Percentiles rank a stretch among this genome's conserved stretches.
Evolutionary conservation across 2,888 invertebrate species (phyloP).

Genomic region (Tinea semifulvella): DNA sequence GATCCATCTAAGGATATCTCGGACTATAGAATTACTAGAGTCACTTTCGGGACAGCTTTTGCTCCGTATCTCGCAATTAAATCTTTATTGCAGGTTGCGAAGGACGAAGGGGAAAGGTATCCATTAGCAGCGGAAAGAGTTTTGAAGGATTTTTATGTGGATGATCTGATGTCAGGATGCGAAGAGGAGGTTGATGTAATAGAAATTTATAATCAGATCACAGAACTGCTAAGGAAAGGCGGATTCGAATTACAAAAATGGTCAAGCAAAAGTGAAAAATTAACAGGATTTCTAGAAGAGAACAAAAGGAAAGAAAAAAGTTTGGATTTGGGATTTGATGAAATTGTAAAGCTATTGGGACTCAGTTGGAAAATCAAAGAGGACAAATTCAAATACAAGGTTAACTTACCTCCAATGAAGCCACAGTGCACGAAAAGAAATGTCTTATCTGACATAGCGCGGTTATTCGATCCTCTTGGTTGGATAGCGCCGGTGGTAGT

Average conservation of each 20-base stretch:
- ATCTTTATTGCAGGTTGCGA: conserved; percentile 17
- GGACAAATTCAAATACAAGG: conserved; percentile 21
- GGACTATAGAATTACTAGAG: conserved; percentile 18
- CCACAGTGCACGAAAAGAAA: conserved; percentile 20
- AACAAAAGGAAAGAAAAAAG: conserved; percentile 7
- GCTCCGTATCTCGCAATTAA: conserved; percentile 22
- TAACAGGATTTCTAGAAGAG: not conserved
- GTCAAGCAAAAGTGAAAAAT: conserved; percentile 6
- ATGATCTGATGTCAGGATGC: conserved; percentile 12
- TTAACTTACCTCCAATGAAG: conserved; percentile 16
- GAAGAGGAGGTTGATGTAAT: conserved; percentile 1
- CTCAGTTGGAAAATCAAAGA: conserved; percentile 22
- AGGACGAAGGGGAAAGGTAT: conserved; percentile 17
- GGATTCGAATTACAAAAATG: conserved; percentile 14
- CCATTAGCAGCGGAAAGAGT: conserved; percentile 18
- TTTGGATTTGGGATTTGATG: conserved; percentile 17
- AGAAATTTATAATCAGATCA: conserved; percentile 5
- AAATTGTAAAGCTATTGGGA: conserved; percentile 23
- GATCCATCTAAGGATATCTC: conserved; percentile 13
- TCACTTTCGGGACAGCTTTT: conserved; percentile 22
- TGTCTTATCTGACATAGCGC: conserved; percentile 23
- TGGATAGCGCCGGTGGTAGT: conserved; percentile 23
- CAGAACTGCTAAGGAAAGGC: conserved; percentile 1
- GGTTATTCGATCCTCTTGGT: conserved; percentile 24
- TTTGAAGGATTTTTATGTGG: conserved; percentile 2